Base-by-base conservation (phyloP, 2,888 invertebrate genomes). In the Hanleya hanleyi region DNA sequence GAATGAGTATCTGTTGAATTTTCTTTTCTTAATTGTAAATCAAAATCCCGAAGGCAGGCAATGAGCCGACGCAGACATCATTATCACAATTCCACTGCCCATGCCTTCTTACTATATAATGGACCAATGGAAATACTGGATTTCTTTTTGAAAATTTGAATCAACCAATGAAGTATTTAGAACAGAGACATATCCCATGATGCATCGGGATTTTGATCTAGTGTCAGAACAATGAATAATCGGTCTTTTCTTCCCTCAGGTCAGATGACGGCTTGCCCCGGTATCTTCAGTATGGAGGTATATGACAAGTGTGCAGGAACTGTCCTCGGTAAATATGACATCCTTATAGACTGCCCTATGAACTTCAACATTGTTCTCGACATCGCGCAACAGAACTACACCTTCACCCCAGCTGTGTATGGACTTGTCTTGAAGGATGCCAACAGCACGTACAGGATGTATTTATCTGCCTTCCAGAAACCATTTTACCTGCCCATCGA, bases 261-360 rank as follows among this genome's bases (percentile, higher is more conserved):
- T 64, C 76, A 77, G n/a, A 78, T 88, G 70, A 77, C 78, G 36
- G 75, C 74, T 18, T 88, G 88, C 69, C 90, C 90, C 0, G 86
- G 84, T 33, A 84, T 87, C 64, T 74, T 89, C 35, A 85, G 84
- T 18, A 69, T 86, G 41, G 83, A 86, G 69, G 73, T 87, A n/a
- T 84, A 80, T 73, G 83, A 84, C 62, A 84, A 84, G 73, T 76
- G 81, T 35, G 77, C 80, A 73, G 74, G 79, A 0, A 69, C 77
- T 9, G 80, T 83, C 62, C 78, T 84, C 4, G 86, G 81, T 35
- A 68, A 82, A 26, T 86, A 85, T 69, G 89, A 89, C 72, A 77
- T 87, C 36, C 78, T 89, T 18, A 79, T 89, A 69, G 83, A 80
- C 69, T 87, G 88, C 72, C 87, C 86, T 7, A 64, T 78, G 22